These are phyloP conservation scores for Epinotia brunnichana DNA, from an alignment of 2,888 invertebrate species.

Conservation along the genomic window DNA sequence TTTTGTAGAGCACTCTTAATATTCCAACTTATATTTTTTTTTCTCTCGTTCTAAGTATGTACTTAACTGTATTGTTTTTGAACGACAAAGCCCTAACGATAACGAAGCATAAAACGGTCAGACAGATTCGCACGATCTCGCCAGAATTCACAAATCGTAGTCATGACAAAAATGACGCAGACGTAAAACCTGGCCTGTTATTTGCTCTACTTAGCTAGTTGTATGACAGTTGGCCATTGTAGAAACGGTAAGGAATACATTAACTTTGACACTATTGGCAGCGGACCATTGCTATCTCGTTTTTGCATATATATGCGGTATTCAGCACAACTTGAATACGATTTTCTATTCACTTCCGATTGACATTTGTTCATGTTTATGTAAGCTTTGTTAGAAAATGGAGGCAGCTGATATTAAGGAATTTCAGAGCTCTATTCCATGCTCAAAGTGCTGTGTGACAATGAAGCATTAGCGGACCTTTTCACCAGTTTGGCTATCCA, in stretches of 20 bases:
- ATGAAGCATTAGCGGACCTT: too few species aligned
- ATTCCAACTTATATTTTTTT: too few species aligned
- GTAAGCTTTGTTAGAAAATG: too few species aligned
- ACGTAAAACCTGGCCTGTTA: conserved; percentile 15
- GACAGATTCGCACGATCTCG: conserved; percentile 19
- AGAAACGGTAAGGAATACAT: conserved; percentile 28
- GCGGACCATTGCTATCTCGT: conserved; percentile 21
- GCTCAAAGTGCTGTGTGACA: too few species aligned
- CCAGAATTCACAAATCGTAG: conserved; percentile 18
- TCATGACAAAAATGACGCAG: conserved; percentile 15
- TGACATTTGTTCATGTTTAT: neutral
- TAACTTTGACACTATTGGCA: conserved; percentile 43
- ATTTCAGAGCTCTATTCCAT: too few species aligned
- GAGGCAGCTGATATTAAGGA: too few species aligned
- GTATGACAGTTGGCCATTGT: conserved; percentile 30
- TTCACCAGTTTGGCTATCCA: too few species aligned
- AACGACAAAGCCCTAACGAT: neutral
- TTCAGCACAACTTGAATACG: conserved; percentile 22
- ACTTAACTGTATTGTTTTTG: too few species aligned
- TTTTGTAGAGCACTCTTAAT: too few species aligned
- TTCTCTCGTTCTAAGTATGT: too few species aligned
- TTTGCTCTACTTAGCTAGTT: conserved; percentile 16
- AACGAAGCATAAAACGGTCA: conserved; percentile 13
- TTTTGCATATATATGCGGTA: conserved; percentile 43
- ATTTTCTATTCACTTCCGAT: conserved; percentile 27